These are phyloP conservation scores for Gastracanthus pulcherrimus DNA, from an alignment of 2,888 invertebrate genomes.

Conservation along the genomic window DNA sequence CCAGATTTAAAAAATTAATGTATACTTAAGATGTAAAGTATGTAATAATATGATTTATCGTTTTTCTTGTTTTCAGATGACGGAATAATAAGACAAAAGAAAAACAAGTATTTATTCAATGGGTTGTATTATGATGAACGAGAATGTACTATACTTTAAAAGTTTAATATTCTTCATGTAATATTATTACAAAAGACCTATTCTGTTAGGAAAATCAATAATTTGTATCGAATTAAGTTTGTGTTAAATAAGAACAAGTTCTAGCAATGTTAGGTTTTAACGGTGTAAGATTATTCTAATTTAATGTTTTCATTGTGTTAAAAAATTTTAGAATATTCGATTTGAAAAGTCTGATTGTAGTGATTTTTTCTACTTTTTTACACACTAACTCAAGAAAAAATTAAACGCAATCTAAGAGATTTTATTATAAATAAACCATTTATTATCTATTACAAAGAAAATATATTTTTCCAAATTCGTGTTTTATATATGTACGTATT, in stretches of 20 bases:
- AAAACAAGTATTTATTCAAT: slow-evolving; percentile 17
- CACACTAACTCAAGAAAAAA: background rate
- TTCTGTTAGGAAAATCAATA: too few species aligned
- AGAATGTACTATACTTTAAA: slow-evolving; percentile 16
- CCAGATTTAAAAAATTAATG: too few species aligned
- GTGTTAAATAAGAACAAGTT: background rate
- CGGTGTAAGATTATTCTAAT: background rate
- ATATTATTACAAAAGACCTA: too few species aligned
- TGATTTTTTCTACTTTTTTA: background rate
- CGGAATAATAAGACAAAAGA: slow-evolving; percentile 15
- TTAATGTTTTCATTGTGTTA: background rate
- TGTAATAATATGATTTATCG: background rate
- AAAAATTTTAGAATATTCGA: background rate
- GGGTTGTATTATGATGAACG: slow-evolving; percentile 22
- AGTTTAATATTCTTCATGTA: background rate
- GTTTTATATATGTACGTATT: background rate
- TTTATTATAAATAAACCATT: background rate
- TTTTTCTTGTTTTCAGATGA: background rate
- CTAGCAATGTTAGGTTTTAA: background rate
- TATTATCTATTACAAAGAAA: background rate
- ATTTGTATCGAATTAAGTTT: too few species aligned
- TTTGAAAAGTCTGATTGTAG: background rate
- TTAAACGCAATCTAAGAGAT: background rate
- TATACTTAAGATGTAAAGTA: too few species aligned
- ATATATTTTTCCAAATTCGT: background rate